Percentiles rank a stretch among this genome's conserved stretches.
phyloP scores from a whole-genome alignment of 2,797 vertebrate genomes.

The Ptychadena robeensis region DNA sequence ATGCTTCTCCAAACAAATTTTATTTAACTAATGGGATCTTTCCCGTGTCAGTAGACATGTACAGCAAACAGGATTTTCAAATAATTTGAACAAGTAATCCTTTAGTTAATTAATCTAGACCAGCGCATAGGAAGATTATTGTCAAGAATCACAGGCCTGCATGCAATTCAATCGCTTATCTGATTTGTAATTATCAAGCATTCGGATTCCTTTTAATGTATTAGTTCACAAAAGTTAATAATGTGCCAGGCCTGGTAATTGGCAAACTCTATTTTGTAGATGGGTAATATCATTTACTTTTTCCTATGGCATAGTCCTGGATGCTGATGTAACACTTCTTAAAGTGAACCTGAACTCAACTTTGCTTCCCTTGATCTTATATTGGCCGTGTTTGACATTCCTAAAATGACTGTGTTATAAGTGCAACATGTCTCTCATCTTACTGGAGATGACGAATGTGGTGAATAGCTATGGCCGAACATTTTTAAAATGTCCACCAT shows the following conservation, averaged over 20 bases:
- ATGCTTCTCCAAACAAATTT: slow-evolving; percentile 27
- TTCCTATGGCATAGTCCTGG: not conserved
- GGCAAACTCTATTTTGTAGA: not conserved
- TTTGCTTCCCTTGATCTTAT: not conserved
- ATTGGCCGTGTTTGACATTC: no score
- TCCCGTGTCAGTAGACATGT: slow-evolving; percentile 33
- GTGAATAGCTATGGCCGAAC: no score
- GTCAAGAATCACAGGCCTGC: slow-evolving; percentile 14
- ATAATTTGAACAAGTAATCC: slow-evolving; percentile 49
- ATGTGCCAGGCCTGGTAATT: not conserved
- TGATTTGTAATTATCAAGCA: slow-evolving; percentile 42
- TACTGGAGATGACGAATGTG: no score
- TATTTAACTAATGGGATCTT: slow-evolving; percentile 27
- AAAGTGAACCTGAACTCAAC: not conserved
- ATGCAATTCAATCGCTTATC: slow-evolving; percentile 33
- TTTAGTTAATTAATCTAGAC: slow-evolving; percentile 46
- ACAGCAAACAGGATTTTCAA: slow-evolving; percentile 41
- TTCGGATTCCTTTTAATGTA: slow-evolving; percentile 37
- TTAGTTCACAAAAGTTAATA: slow-evolving; percentile 13
- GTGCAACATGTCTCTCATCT: no score
- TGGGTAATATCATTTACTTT: not conserved
- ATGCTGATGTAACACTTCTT: not conserved
- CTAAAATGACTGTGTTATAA: no score
- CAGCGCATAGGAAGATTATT: slow-evolving; percentile 41
- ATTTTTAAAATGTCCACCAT: no score